phyloP scores from a whole-genome alignment of 2,113 vertebrate genomes.

The Reinhardtius hippoglossoides region DNA sequence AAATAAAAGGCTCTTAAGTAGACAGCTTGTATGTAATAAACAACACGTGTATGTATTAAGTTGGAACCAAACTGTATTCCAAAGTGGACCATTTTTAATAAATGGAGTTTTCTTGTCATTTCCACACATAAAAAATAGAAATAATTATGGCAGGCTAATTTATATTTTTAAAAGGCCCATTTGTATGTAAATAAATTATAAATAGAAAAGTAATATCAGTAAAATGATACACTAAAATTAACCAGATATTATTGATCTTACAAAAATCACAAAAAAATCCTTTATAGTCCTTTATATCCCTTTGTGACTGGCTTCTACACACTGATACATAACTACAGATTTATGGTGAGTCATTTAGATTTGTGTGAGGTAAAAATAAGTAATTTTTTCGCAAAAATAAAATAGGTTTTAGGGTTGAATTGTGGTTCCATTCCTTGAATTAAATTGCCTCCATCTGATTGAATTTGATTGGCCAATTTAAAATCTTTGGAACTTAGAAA shows the following conservation, averaged over 20 bases:
- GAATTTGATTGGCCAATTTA: background rate
- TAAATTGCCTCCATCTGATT: background rate
- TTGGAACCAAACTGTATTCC: background rate
- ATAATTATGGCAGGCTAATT: background rate
- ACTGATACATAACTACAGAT: background rate
- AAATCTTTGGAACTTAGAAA: too few species aligned
- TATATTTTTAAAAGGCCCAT: background rate
- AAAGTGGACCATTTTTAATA: background rate
- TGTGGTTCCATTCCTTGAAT: background rate
- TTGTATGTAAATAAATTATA: slow-evolving; percentile 3
- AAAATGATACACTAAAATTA: background rate
- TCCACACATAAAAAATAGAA: background rate
- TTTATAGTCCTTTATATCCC: background rate
- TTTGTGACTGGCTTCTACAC: background rate
- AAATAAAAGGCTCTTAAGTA: background rate
- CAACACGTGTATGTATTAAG: background rate
- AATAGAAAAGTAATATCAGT: background rate
- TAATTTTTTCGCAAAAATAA: background rate
- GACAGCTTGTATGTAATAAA: background rate
- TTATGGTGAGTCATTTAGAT: background rate
- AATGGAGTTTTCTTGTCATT: background rate
- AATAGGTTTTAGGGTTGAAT: background rate
- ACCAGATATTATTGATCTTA: background rate
- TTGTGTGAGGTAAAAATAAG: background rate
- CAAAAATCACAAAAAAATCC: background rate